phyloP scores from a whole-genome alignment of 2,888 invertebrate genomes.

The Spatulosminthurus flaviceps region DNA sequence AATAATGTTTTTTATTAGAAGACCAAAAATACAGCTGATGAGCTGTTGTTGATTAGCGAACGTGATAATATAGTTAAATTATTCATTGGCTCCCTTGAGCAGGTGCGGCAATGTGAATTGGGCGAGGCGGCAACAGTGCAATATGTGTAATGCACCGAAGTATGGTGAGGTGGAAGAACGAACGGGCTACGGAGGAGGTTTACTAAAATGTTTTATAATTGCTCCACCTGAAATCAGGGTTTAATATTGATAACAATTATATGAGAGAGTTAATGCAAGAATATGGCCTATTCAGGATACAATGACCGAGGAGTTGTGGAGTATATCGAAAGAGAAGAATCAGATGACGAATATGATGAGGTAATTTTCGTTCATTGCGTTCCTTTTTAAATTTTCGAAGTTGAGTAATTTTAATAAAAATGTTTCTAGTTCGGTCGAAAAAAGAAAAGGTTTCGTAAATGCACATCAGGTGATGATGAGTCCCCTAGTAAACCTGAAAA shows the following conservation, averaged over 20 bases:
- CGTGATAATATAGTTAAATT: not conserved
- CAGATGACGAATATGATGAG: conserved; percentile 97
- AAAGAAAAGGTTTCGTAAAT: conserved; percentile 68
- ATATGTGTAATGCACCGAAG: conserved; percentile 98
- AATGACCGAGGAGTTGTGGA: conserved; percentile 97
- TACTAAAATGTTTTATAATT: conserved; percentile 28
- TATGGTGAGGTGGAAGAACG: conserved; percentile 87
- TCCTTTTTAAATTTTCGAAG: not conserved
- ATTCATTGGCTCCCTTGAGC: not conserved
- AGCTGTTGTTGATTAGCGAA: not conserved
- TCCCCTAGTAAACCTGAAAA: conserved; percentile 44
- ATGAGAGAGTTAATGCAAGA: conserved; percentile 31
- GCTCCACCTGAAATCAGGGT: conserved; percentile 30
- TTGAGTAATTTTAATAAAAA: not conserved
- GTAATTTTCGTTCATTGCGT: conserved; percentile 68
- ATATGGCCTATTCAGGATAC: conserved; percentile 70
- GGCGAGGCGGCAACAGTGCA: conserved; percentile 95
- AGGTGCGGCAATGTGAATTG: conserved; percentile 99
- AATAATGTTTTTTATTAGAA: conserved; percentile 11
- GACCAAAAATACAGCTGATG: not conserved
- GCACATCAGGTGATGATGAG: conserved; percentile 44
- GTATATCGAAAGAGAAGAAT: conserved; percentile 86
- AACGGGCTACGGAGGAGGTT: conserved; percentile 83
- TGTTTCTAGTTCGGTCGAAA: conserved; percentile 68
- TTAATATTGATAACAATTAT: conserved; percentile 14